Base-by-base conservation (phyloP, 2,113 vertebrate genomes). In the Dicentrarchus labrax region DNA sequence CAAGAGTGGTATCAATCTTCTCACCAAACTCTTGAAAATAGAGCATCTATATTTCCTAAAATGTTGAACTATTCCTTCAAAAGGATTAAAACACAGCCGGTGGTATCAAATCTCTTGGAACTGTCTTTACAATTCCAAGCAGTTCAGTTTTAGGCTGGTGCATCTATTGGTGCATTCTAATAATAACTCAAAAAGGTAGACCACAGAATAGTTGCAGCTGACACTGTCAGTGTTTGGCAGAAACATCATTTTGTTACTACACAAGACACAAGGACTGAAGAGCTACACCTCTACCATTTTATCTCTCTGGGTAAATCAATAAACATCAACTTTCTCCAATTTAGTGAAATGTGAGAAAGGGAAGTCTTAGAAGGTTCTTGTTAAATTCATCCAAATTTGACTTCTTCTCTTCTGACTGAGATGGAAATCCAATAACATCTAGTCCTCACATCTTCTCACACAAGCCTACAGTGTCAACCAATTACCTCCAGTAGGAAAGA, bases 391-490 rank as follows among this genome's bases (percentile, higher is more conserved):
- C 8, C 6, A 74, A 73, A 88, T 73, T 36, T 76, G 24, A 60
- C 68, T 62, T 56, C 65, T 73, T 82, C 78, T 87, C 82, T 73
- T 48, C 51, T 57, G 64, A 6, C 68, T 36, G 56, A 68, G n/a
- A 90, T 76, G 67, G 48, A 72, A 85, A 85, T 51, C 36, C 45
- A 72, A 72, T 78, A 84, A 78, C 75, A 87, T 72, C 38, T 68
- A 47, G 69, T 69, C 72, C 78, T 83, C 70, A 70, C 79, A 72
- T 51, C 57, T 72, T 83, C 74, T 76, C 64, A 53, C 57, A 77
- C 45, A 73, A 67, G 64, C 69, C 78, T 81, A 66, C 79, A 65
- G 79, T 80, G 90, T 84, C 87, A 83, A 62, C 83, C 88, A 93
- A 88, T 93, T 91, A 91, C 82, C 53, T 89, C 59, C 38, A 65